Percentiles rank a stretch among this genome's conserved stretches.
Conservation (phyloP, 2,888 invertebrate species). For the Diarsia brunnea region DNA sequence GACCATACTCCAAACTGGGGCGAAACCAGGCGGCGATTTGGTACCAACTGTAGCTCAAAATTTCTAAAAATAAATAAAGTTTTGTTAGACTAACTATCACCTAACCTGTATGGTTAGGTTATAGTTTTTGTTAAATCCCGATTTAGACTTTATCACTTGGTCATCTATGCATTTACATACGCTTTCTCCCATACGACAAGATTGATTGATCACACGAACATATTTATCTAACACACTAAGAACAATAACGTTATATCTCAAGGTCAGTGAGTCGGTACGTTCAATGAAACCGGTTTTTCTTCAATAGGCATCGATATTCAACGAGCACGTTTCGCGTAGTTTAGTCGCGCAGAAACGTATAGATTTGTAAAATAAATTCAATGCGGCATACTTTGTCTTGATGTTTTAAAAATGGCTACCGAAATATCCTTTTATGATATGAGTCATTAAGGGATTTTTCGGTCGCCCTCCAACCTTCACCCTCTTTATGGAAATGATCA, state of each 20-base stretch:
- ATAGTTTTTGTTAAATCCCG: slow-evolving; percentile 8
- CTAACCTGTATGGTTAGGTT: too few species aligned
- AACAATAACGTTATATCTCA: slow-evolving; percentile 56
- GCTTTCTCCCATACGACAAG: slow-evolving; percentile 36
- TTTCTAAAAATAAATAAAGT: slow-evolving; percentile 81
- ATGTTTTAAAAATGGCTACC: neutral
- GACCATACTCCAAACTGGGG: slow-evolving; percentile 92
- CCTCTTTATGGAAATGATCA: neutral
- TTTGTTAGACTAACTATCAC: too few species aligned
- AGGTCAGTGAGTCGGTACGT: slow-evolving; percentile 50
- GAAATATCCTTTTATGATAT: neutral
- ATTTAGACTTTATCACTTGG: slow-evolving; percentile 30
- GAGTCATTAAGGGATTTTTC: too few species aligned
- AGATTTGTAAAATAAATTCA: slow-evolving; percentile 17
- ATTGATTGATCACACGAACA: slow-evolving; percentile 46
- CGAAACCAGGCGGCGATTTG: slow-evolving; percentile 91
- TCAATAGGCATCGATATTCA: slow-evolving; percentile 25
- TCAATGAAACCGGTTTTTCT: slow-evolving; percentile 54
- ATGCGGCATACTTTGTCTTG: slow-evolving; percentile 7
- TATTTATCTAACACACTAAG: slow-evolving; percentile 44
- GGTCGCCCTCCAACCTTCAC: too few species aligned
- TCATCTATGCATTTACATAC: slow-evolving; percentile 46
- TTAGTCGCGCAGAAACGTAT: slow-evolving; percentile 11
- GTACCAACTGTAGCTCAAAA: slow-evolving; percentile 91
- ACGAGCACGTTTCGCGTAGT: slow-evolving; percentile 21